A percentile compares a stretch with the other conserved stretches of the same genome.
phyloP scores from a whole-genome alignment of 2,888 invertebrate genomes.

The Mesoligia furuncula region DNA sequence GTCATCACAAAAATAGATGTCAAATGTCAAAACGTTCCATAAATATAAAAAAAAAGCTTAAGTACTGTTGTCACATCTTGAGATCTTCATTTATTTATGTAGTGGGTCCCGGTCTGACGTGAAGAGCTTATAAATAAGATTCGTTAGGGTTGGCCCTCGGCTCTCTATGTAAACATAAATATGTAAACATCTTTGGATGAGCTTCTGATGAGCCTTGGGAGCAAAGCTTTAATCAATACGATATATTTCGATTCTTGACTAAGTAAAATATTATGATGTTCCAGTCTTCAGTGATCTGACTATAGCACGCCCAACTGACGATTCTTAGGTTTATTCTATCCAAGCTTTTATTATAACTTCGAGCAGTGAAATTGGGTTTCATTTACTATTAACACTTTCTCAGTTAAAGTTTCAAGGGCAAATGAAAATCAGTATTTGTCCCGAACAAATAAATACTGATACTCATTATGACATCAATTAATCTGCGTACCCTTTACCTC shows the following conservation, averaged over 20 bases:
- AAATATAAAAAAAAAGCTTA: constrained; percentile 40
- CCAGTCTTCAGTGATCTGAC: not conserved
- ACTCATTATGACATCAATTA: too few species aligned
- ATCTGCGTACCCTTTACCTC: too few species aligned
- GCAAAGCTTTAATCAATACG: constrained; percentile 14
- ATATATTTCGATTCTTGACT: constrained; percentile 10
- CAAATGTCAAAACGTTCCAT: constrained; percentile 57
- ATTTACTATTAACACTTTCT: not conserved
- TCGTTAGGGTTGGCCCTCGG: constrained; percentile 72
- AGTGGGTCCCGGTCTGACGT: constrained; percentile 70
- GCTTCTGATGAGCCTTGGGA: constrained; percentile 21
- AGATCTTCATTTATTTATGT: constrained; percentile 73
- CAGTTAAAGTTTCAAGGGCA: not conserved
- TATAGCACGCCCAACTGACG: not conserved
- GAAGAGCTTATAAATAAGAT: constrained; percentile 78
- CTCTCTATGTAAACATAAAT: constrained; percentile 56
- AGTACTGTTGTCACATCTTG: constrained; percentile 69
- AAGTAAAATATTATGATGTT: not conserved
- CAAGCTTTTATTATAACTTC: not conserved
- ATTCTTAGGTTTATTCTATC: not conserved
- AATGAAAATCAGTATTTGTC: too few species aligned
- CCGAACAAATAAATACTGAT: too few species aligned
- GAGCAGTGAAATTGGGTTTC: not conserved
- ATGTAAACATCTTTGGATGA: constrained; percentile 60
- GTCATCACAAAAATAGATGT: constrained; percentile 54